These are phyloP conservation scores for Cydia amplana DNA, from an alignment of 1,140 invertebrate species.

Conservation along the genomic window DNA sequence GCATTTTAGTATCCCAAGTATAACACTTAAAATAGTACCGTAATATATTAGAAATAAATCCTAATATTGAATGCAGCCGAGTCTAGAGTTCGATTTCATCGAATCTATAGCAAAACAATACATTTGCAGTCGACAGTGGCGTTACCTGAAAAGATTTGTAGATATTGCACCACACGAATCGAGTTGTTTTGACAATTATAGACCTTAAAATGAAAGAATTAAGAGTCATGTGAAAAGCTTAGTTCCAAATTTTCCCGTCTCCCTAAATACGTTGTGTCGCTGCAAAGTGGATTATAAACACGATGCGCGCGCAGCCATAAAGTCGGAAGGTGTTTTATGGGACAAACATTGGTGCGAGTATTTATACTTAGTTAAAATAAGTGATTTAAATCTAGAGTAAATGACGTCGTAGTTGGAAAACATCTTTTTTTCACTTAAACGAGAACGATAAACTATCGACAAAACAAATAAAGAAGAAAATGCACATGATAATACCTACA, in stretches of 20 bases:
- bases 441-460: not conserved
- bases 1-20: not conserved
- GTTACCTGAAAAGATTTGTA: not conserved
- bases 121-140: not conserved
- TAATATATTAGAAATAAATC: not conserved
- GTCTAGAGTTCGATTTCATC: constrained; percentile 21
- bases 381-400: not conserved
- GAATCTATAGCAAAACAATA: constrained; percentile 1
- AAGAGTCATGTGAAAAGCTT: not conserved
- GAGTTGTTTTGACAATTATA: not conserved
- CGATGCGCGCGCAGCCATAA: constrained; percentile 54
- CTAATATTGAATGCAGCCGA: not conserved
- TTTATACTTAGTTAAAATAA: constrained; percentile 1
- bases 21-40: not conserved
- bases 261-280: constrained; percentile 43
- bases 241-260: not conserved
- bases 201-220: too few relatives aligned
- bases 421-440: not conserved
- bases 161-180: not conserved
- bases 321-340: constrained; percentile 47
- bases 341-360: constrained; percentile 33
- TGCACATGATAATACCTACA: too few relatives aligned
- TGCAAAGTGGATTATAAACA: constrained; percentile 60
- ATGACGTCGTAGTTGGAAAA: too few relatives aligned
- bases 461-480: not conserved